Evolutionary conservation across 64 coral and sea anemone species (phyloP).

Genomic region (Dendrophyllia cribrosa): DNA sequence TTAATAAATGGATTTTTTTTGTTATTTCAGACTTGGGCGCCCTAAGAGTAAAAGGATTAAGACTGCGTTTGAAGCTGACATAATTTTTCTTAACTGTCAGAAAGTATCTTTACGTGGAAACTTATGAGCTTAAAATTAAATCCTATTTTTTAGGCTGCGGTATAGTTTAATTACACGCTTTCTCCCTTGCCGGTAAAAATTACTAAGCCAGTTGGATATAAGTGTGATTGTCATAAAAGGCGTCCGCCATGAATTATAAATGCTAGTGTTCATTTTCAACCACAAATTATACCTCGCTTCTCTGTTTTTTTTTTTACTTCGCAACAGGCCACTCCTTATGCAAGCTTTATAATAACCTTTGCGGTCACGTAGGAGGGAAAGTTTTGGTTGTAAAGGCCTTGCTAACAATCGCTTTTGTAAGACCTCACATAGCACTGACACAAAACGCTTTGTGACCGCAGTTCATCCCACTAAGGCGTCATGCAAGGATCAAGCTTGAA

Average conservation of each 20-base stretch:
- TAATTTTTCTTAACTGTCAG: not conserved
- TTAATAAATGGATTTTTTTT: too few relatives aligned
- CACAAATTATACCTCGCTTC: not conserved
- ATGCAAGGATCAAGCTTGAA: not conserved
- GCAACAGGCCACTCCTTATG: not conserved
- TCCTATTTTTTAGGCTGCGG: not conserved
- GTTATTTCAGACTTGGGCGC: too few relatives aligned
- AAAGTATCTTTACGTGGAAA: not conserved
- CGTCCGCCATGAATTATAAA: constrained; percentile 2
- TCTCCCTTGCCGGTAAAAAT: not conserved
- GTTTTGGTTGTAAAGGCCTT: not conserved
- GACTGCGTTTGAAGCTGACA: too few relatives aligned
- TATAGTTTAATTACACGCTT: constrained; percentile 5
- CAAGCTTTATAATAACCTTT: not conserved
- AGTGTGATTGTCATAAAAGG: constrained; percentile 19
- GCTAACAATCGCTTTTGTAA: not conserved
- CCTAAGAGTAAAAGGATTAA: too few relatives aligned
- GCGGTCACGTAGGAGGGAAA: not conserved
- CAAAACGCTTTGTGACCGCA: not conserved
- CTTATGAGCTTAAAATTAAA: constrained; percentile 8
- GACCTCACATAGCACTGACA: not conserved
- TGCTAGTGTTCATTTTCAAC: not conserved
- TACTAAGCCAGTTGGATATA: not conserved
- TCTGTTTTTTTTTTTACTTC: not conserved
- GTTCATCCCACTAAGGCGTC: not conserved